Evolutionary conservation across 2,888 invertebrate species (phyloP), one percentile per base, ranked within the genome.

Genomic region (Morpho deidamia): DNA sequence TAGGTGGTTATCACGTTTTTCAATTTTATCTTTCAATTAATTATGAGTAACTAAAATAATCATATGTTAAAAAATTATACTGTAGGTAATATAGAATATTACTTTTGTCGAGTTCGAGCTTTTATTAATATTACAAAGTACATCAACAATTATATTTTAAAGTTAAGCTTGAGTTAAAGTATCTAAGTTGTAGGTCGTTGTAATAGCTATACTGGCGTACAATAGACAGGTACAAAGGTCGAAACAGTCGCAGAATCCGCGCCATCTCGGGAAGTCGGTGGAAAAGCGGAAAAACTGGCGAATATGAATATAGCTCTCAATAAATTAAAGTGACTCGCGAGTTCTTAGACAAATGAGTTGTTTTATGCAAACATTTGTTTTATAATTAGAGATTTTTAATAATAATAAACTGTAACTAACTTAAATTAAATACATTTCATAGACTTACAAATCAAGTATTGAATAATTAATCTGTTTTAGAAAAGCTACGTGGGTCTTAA

Each of bases 171-270:
- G 4, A 40, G 11, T 40, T 40, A 59, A 69, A 70, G 58, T 72
- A 74, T 75, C 76, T 79, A 76, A 58, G 51, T 2, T 41, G 34
- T 53, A 33, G 23, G 40, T 62, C 64, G 35, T 41, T 34, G 10
- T 61, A 59, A 39, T 49, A 57, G 37, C 56, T 56, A 11, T 51
- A 59, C 51, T 61, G 48, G 57, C 54, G 53, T 60, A 77, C 75
- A 81, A 81, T 76, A 71, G 69, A 66, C 70, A 75, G 74, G 77
- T 79, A 78, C 76, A 76, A 74, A 72, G 70, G 71, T 71, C 69
- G 72, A 78, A 77, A 76, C 71, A 71, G 72, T 67, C 69, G 69
- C 62, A 68, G 68, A 66, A 67, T 63, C 62, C 60, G 60, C 66
- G 68, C 70, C 72, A 70, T 77, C 75, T 75, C 71, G 67, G 66